A percentile compares a stretch with the other conserved stretches of the same genome.
These are phyloP conservation scores for Octomys mimax DNA, from an alignment of 2,797 vertebrate genomes.

Conservation along the genomic window DNA sequence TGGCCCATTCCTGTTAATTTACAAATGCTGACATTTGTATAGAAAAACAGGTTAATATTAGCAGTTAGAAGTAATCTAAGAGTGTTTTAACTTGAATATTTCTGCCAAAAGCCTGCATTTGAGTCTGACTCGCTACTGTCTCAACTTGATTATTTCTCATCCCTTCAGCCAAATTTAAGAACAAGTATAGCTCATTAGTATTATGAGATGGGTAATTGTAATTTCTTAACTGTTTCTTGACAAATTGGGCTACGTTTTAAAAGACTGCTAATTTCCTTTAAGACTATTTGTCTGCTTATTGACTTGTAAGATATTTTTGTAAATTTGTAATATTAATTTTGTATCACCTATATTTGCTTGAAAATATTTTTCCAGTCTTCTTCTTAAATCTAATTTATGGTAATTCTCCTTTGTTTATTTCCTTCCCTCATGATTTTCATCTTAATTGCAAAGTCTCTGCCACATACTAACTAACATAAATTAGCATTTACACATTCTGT, in stretches of 20 bases:
- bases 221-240: slow-evolving; percentile 22
- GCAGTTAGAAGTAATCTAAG: background rate
- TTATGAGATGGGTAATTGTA: background rate
- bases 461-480: slow-evolving; percentile 11
- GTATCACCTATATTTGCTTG: background rate
- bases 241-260: background rate
- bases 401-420: slow-evolving; percentile 16
- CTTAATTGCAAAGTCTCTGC: background rate
- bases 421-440: slow-evolving; percentile 19
- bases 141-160: background rate
- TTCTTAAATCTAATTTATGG: background rate
- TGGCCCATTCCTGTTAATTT: background rate
- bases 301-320: background rate
- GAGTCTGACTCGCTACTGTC: background rate
- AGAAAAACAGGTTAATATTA: background rate
- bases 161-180: slow-evolving; percentile 17
- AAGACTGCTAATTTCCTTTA: background rate
- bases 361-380: slow-evolving; percentile 23
- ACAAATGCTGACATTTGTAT: background rate
- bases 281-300: background rate
- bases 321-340: slow-evolving; percentile 38
- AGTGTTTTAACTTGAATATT: slow-evolving; percentile 12
- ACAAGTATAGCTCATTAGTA: background rate
- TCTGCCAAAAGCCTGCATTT: background rate
- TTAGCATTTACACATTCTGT: background rate